A percentile compares a stretch with the other conserved stretches of the same genome.
phyloP scores from a whole-genome alignment of 2,888 invertebrate genomes.

The Eucera pruinosa region DNA sequence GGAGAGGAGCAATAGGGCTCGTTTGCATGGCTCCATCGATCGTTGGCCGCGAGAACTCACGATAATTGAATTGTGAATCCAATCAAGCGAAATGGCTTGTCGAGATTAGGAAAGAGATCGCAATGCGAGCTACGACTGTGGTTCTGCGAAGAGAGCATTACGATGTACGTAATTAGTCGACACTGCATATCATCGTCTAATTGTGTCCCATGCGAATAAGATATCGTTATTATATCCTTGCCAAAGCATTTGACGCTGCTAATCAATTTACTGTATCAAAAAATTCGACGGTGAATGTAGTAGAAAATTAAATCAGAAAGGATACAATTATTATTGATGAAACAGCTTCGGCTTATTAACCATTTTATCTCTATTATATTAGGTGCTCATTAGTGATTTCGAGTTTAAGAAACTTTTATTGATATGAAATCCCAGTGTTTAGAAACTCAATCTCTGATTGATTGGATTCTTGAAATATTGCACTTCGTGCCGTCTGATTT shows the following conservation, averaged over 20 bases:
- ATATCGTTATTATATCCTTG: not conserved
- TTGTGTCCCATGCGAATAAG: conserved; percentile 12
- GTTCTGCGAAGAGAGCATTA: conserved; percentile 41
- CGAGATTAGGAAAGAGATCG: conserved; percentile 70
- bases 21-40: conserved; percentile 70
- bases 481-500: too few species aligned
- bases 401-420: too few species aligned
- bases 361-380: too few species aligned
- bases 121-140: conserved; percentile 45
- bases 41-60: conserved; percentile 60
- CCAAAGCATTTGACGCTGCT: not conserved
- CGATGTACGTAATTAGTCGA: not conserved
- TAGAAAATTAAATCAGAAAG: not conserved
- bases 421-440: too few species aligned
- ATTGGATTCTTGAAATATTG: too few species aligned
- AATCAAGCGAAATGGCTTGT: conserved; percentile 67
- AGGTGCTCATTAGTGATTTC: too few species aligned
- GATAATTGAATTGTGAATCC: conserved; percentile 73
- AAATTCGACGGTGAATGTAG: not conserved
- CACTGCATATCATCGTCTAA: conserved; percentile 7
- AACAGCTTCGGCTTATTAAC: too few species aligned
- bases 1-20: conserved; percentile 66
- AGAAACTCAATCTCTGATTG: too few species aligned
- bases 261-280: not conserved
- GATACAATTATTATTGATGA: too few species aligned